Evolutionary conservation across 2,113 vertebrate genomes (phyloP).

Genomic region (Deroptyus accipitrinus): DNA sequence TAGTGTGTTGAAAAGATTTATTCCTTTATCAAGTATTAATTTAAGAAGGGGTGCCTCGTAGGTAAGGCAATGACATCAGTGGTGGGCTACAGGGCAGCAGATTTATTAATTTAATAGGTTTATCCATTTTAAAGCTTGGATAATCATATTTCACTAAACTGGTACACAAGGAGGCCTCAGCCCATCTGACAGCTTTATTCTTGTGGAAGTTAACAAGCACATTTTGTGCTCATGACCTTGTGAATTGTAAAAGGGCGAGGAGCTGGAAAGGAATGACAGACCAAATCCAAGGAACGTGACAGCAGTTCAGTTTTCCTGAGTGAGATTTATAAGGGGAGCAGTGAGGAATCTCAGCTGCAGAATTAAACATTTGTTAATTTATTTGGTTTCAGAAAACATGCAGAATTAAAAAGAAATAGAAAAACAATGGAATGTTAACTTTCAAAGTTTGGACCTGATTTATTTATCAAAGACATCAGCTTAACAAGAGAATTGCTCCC

Average conservation of each 20-base stretch:
- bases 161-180: conserved; percentile 61
- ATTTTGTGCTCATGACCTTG: conserved; percentile 60
- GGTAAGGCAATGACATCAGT: conserved; percentile 29
- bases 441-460: not conserved
- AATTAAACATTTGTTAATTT: not conserved
- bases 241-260: conserved; percentile 55
- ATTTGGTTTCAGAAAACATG: not conserved
- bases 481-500: not conserved
- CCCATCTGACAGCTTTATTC: conserved; percentile 72
- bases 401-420: not conserved
- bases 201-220: conserved; percentile 67
- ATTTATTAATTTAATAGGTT: conserved; percentile 45
- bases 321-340: not conserved
- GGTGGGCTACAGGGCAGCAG: conserved; percentile 2
- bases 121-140: conserved; percentile 53
- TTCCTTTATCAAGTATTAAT: conserved; percentile 56
- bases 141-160: conserved; percentile 72
- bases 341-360: conserved; percentile 16
- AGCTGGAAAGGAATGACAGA: conserved; percentile 58
- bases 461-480: not conserved
- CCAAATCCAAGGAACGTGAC: conserved; percentile 37
- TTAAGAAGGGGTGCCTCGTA: conserved; percentile 44
- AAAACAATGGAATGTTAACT: not conserved
- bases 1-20: conserved; percentile 41
- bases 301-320: conserved; percentile 28